Conservation (phyloP, 2,888 invertebrate species). For the Dryococelus australis region DNA sequence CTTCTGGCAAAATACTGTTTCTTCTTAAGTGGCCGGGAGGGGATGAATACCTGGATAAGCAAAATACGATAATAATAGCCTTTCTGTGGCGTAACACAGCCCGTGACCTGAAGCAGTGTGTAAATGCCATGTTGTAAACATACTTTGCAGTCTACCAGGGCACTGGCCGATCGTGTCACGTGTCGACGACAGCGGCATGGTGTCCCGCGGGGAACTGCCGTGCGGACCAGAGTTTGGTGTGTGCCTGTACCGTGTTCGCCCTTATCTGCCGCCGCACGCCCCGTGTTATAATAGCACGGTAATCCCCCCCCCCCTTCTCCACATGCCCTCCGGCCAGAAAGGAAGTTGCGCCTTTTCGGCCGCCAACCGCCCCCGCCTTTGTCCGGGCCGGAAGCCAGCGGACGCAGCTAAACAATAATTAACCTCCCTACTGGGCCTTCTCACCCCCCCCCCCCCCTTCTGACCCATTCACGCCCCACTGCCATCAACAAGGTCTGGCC, state of each 20-base stretch:
- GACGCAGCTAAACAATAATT: slow-evolving; percentile 7
- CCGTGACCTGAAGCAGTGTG: no score
- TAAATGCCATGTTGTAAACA: no score
- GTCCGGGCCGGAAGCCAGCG: not conserved
- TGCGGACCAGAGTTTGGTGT: not conserved
- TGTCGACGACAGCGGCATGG: no score
- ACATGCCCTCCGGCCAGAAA: not conserved
- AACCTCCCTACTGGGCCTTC: not conserved
- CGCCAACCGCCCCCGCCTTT: no score
- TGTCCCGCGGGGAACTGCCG: no score
- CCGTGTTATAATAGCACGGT: slow-evolving; percentile 1
- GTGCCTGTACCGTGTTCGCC: not conserved
- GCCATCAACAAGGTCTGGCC: not conserved
- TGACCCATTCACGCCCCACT: not conserved
- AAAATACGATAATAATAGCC: no score
- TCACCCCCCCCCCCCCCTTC: not conserved
- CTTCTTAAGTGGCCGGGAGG: no score
- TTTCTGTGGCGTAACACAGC: no score
- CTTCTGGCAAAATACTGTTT: no score
- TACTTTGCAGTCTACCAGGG: no score
- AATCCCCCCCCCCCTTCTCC: not conserved
- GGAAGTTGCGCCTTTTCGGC: not conserved
- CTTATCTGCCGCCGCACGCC: not conserved
- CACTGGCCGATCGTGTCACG: no score
- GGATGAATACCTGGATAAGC: no score